Evolutionary conservation across 2,113 vertebrate species (phyloP), one percentile per base, ranked within the genome.

Genomic region (Psophia crepitans): DNA sequence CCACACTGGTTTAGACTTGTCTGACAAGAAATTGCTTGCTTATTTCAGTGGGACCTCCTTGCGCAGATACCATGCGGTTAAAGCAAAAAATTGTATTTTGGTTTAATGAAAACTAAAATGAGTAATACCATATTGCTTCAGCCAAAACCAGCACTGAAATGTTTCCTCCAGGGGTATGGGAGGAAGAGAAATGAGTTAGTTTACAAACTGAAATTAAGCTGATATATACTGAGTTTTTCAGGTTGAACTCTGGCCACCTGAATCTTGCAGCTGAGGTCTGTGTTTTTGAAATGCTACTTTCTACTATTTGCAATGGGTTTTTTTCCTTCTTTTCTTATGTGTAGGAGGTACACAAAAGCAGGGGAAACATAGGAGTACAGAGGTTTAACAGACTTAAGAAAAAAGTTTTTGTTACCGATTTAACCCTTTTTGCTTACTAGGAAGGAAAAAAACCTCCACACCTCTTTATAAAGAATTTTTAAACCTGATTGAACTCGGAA

Each of bases 241-340:
- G 53, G 28, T 39, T 69, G 49, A 89, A 46, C n/a, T 84, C 58
- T 81, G 9, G 0, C 13, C 10, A 8, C 17, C 32, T 53, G 19
- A 71, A 39, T 71, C 64, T 46, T 60, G 23, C 19, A 53, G 33
- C 24, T 84, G 53, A 90, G 22, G 5, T 48, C 48, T 90, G 35
- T 81, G 76, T 43, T 70, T 95, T 91, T 53, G 28, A 60, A 87
- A 73, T 5, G 23, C 14, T 44, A 57, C 63, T 82, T 64, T 78
- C 32, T 8, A 23, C 0, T 0, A 49, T 57, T 76, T 84, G 23
- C 20, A 30, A 22, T 4, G 0, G 0, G 18, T 39, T 44, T 41
- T 24, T 33, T 41, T 46, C 28, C 51, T 57, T 58, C 18, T 84
- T 65, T 81, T 15, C 17, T 63, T 68, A 21, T 3, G 3, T 16